Percentiles rank a stretch among this genome's conserved stretches.
Evolutionary conservation across 2,113 vertebrate genomes (phyloP).

Genomic region (Anoplopoma fimbria): DNA sequence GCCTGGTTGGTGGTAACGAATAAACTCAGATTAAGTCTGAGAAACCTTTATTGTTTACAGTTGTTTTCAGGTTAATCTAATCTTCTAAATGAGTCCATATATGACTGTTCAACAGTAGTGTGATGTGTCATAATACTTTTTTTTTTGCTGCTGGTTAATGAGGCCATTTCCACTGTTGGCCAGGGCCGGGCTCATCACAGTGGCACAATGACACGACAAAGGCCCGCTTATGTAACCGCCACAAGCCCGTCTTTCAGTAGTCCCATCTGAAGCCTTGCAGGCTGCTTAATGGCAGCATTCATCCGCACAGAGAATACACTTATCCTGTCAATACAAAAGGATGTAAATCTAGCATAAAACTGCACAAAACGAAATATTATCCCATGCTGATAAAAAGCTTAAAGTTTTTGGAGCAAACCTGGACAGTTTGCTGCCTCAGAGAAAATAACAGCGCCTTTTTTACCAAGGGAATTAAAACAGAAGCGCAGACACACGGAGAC

Average conservation of each 20-base stretch:
- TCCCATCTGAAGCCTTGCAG: constrained; percentile 42
- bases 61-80: not conserved
- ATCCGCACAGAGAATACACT: constrained; percentile 46
- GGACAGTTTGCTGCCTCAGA: not conserved
- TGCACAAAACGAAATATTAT: constrained; percentile 23
- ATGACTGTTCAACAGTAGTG: constrained; percentile 6
- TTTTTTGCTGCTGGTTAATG: constrained; percentile 49
- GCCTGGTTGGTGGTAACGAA: not conserved
- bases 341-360: constrained; percentile 11
- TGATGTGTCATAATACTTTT: constrained; percentile 24
- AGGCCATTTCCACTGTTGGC: constrained; percentile 44
- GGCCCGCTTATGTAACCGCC: constrained; percentile 70
- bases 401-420: not conserved
- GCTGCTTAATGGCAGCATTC: constrained; percentile 63
- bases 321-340: constrained; percentile 25
- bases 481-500: constrained; percentile 35
- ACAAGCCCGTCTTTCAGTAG: constrained; percentile 65
- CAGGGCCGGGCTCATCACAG: constrained; percentile 37
- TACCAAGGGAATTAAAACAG: constrained; percentile 39
- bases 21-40: not conserved
- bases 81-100: not conserved
- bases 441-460: constrained; percentile 26
- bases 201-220: constrained; percentile 65
- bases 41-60: not conserved
- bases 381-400: constrained; percentile 13